Conservation (phyloP, 2,797 vertebrate genomes). For the Catharus ustulatus region DNA sequence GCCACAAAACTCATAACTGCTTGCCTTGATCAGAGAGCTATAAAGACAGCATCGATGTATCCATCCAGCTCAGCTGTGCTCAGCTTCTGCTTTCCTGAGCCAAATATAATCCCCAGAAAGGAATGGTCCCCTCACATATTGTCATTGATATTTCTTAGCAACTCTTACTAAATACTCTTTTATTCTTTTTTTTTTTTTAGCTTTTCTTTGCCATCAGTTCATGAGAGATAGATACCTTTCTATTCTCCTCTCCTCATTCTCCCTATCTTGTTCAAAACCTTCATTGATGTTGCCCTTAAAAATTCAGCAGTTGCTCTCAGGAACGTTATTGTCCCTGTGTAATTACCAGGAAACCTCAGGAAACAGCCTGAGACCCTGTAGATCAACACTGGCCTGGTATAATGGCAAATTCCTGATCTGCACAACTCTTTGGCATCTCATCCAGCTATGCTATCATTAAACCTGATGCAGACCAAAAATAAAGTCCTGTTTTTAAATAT, state of each 20-base stretch:
- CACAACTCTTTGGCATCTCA: not conserved
- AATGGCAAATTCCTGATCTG: not conserved
- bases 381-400: not conserved
- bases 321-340: not conserved
- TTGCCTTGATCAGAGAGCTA: not conserved
- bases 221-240: not conserved
- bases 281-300: not conserved
- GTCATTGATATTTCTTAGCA: not conserved
- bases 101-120: not conserved
- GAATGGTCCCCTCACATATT: not conserved
- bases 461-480: not conserved
- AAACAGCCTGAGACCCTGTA: not conserved
- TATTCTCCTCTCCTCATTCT: not conserved
- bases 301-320: not conserved
- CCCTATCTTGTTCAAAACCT: not conserved
- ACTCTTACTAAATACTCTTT: not conserved
- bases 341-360: not conserved
- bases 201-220: not conserved
- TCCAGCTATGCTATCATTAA: not conserved
- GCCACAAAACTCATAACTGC: not conserved
- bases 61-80: not conserved
- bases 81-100: not conserved
- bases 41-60: not conserved
- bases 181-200: not conserved
- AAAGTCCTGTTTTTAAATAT: not conserved